phyloP scores from a whole-genome alignment of 2,888 invertebrate species.

The Bembecia ichneumoniformis region DNA sequence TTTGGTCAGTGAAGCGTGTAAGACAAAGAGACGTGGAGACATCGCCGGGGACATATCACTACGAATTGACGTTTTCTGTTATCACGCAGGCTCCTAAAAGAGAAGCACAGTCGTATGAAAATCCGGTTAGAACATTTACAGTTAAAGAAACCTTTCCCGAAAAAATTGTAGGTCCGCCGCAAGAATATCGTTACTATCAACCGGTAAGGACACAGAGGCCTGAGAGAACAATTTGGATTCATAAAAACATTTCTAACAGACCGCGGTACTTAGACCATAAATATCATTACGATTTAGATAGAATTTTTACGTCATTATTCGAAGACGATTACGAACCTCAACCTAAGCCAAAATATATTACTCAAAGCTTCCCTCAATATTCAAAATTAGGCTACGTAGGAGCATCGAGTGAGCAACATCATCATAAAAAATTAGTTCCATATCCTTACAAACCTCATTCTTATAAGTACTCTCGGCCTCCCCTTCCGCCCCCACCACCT shows the following conservation, averaged over 20 bases:
- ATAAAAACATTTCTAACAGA: conserved; percentile 37
- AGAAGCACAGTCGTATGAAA: conserved; percentile 57
- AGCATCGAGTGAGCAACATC: conserved; percentile 30
- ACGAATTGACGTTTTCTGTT: conserved; percentile 79
- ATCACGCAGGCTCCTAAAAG: conserved; percentile 64
- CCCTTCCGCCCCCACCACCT: conserved; percentile 29
- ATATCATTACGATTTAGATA: conserved; percentile 37
- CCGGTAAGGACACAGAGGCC: conserved; percentile 22
- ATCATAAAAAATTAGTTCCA: conserved; percentile 35
- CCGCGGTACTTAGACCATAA: conserved; percentile 28
- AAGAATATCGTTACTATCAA: conserved; percentile 17
- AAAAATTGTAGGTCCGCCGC: conserved; percentile 22
- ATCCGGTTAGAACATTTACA: conserved; percentile 76
- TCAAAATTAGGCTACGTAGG: conserved; percentile 40
- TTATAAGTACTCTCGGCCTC: conserved; percentile 36
- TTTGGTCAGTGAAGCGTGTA: conserved; percentile 80
- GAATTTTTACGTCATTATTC: conserved; percentile 55
- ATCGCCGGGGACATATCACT: conserved; percentile 60
- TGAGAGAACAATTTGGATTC: conserved; percentile 51
- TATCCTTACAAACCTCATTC: conserved; percentile 33
- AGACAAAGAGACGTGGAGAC: conserved; percentile 73
- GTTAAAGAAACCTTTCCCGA: conserved; percentile 67
- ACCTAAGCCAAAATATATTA: conserved; percentile 20
- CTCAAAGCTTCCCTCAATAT: conserved; percentile 26
- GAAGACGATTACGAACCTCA: conserved; percentile 27